Conservation (phyloP, 2,113 vertebrate species). For the Anhinga rufa region DNA sequence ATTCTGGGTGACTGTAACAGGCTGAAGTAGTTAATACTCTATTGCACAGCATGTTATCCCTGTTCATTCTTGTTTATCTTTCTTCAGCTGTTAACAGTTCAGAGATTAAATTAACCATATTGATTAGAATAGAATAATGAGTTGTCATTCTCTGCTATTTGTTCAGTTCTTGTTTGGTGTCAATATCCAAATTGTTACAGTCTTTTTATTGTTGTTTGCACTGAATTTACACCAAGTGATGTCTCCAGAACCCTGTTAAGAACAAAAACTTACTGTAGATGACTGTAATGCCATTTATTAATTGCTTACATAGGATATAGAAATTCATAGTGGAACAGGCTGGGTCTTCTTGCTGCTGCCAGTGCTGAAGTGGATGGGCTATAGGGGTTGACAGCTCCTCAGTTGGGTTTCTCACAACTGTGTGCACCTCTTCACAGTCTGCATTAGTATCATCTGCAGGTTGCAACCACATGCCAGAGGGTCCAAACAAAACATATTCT, state of each 20-base stretch:
- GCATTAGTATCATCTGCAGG: neutral
- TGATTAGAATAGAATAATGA: neutral
- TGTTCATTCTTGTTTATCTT: slow-evolving; percentile 41
- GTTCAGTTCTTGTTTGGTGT: neutral
- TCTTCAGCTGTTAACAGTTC: slow-evolving; percentile 28
- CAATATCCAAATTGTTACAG: neutral
- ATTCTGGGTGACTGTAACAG: neutral
- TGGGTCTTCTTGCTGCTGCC: neutral
- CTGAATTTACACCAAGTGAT: neutral
- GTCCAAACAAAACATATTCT: neutral
- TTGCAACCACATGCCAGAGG: neutral
- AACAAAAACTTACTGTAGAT: neutral
- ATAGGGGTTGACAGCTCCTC: neutral
- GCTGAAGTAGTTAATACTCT: slow-evolving; percentile 45
- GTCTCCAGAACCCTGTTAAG: neutral
- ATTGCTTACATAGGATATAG: neutral
- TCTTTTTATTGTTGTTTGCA: neutral
- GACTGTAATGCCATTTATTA: neutral
- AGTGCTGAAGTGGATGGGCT: neutral
- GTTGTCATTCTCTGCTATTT: neutral
- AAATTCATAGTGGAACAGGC: neutral
- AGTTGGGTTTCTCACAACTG: neutral
- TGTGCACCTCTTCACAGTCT: neutral
- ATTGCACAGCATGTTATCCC: neutral
- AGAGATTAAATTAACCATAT: slow-evolving; percentile 1